These are phyloP conservation scores for Ascidia mentula DNA, from an alignment of 23 tunicate genomes.

Conservation along the genomic window DNA sequence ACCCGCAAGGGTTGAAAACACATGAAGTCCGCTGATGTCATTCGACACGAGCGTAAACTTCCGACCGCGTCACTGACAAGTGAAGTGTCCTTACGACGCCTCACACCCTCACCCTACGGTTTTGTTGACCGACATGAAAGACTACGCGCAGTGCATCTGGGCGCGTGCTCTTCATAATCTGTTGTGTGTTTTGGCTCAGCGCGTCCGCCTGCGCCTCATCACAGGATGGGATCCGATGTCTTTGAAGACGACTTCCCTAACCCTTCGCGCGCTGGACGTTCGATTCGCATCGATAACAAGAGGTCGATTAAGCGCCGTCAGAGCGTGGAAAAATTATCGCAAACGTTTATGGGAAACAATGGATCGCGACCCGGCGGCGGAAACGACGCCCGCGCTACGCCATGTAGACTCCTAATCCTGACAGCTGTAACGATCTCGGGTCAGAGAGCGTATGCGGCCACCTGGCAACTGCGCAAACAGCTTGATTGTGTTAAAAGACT, in stretches of 20 bases:
- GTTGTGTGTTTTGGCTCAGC: slow-evolving; percentile 4
- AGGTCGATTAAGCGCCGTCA: not conserved
- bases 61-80: slow-evolving; percentile 10
- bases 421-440: not conserved
- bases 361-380: not conserved
- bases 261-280: not conserved
- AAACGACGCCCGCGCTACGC: not conserved
- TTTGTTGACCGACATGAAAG: not conserved
- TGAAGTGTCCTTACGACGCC: not conserved
- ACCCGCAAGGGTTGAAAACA: not conserved
- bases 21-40: slow-evolving; percentile 1
- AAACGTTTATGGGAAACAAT: not conserved
- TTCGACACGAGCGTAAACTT: slow-evolving; percentile 7
- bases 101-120: not conserved
- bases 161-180: not conserved
- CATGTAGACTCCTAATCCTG: not conserved
- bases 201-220: slow-evolving; percentile 1
- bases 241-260: not conserved
- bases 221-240: not conserved
- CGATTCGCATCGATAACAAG: not conserved
- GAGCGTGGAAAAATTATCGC: not conserved
- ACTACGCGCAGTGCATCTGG: not conserved
- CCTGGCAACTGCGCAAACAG: slow-evolving; percentile 3
- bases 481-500: not conserved
- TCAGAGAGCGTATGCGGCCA: not conserved